Evolutionary conservation across 2,113 vertebrate species (phyloP).

Genomic region (Anas platyrhynchos): DNA sequence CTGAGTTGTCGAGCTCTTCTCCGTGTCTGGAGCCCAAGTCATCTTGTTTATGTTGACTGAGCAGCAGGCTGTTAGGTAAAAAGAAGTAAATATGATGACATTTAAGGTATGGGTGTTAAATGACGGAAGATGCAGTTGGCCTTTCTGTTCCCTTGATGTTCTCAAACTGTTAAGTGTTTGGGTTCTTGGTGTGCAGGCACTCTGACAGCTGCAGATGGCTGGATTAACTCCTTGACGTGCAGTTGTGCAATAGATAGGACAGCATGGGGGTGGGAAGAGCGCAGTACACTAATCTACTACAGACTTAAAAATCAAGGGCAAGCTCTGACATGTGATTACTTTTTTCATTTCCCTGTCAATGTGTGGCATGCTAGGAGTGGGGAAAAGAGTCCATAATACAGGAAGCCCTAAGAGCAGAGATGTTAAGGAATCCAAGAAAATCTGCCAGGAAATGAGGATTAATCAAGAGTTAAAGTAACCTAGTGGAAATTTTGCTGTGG

Average conservation of each 20-base stretch:
- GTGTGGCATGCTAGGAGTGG: not conserved
- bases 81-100: not conserved
- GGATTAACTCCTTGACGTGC: constrained; percentile 58
- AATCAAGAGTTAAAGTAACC: not conserved
- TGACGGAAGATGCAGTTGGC: not conserved
- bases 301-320: constrained; percentile 53
- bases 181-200: not conserved
- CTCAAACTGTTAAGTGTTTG: not conserved
- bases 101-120: not conserved
- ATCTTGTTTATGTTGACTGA: not conserved
- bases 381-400: accelerated
- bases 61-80: not conserved
- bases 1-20: not conserved
- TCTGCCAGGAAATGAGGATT: constrained; percentile 25
- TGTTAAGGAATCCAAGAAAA: constrained; percentile 20
- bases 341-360: constrained; percentile 18
- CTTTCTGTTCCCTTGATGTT: not conserved
- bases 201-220: constrained; percentile 45
- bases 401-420: not conserved
- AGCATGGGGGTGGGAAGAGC: not conserved
- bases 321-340: constrained; percentile 37
- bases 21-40: not conserved
- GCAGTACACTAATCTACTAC: not conserved
- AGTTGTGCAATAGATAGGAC: constrained; percentile 32
- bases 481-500: constrained; percentile 6